Base-by-base conservation (phyloP, 2,888 invertebrate species). In the Zygaena filipendulae region DNA sequence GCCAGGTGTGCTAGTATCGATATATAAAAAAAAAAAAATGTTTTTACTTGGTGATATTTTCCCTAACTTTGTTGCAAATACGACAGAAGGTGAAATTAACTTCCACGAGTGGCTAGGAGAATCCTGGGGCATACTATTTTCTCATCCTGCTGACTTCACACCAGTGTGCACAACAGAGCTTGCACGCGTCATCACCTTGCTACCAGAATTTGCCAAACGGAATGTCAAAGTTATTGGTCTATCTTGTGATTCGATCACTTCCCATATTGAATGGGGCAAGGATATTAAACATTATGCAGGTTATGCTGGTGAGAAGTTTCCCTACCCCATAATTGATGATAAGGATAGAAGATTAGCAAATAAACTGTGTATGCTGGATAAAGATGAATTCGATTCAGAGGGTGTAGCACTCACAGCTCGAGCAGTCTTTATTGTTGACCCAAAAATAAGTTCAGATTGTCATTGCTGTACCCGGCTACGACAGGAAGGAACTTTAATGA, bases 121-220 rank as follows among this genome's bases (percentile, higher is more conserved):
- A 45, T 90, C 90, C 20, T 99, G 98, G 98, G 93, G 90, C 4
- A 88, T 98, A 34, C 68, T 99, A 14, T 98, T 98, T 66, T 97
- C 97, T 1, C 98, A 99, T 72, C 98, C 98, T 0, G 91, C 94
- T 13, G 98, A 98, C 67, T 99, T 91, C 63, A 99, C 98, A 0
- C 98, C 98, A 0, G 97, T 99, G 0, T 98, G 98, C 55, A 99
- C 98, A 0, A 98, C 97, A 0, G 98, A 98, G 70, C 75, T 99
- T 28, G 90, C 92, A 0, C 77, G 88, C 31, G 88, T 93, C 1
- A 84, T 88, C 0, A 81, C 85, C 33, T 61, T 96, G 24, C 48
- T 85, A 32, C 87, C 90, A 0, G 91, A 95, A 59, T 97, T 97
- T 56, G 48, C 72, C 8, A 89, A 88, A 52, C 83, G 96, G 2